Evolutionary conservation across 1,140 invertebrate genomes (phyloP).

Genomic region (Drosophila repleta): DNA sequence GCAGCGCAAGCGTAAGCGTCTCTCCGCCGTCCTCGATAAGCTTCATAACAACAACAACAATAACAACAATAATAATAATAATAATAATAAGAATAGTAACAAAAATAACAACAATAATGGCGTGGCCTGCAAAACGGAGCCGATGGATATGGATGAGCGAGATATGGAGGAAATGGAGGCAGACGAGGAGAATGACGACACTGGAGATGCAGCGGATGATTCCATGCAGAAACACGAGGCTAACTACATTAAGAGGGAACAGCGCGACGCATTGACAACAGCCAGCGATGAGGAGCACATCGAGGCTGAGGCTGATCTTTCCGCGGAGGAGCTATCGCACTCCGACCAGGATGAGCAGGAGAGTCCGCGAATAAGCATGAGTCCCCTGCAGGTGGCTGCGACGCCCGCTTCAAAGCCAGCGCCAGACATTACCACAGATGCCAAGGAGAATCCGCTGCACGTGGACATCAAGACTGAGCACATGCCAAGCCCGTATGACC

Average conservation of each 20-base stretch:
- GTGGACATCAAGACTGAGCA: slow-evolving; percentile 85
- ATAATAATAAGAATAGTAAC: slow-evolving; percentile 43
- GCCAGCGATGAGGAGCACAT: slow-evolving; percentile 65
- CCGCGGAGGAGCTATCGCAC: slow-evolving; percentile 72
- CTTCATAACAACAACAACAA: slow-evolving; percentile 85
- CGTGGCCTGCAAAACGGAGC: slow-evolving; percentile 67
- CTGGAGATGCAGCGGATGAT: slow-evolving; percentile 22
- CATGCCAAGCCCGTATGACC: slow-evolving; percentile 85
- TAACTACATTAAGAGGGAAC: slow-evolving; percentile 71
- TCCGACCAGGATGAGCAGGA: slow-evolving; percentile 69
- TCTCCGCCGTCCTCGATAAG: slow-evolving; percentile 90
- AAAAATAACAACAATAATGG: slow-evolving; percentile 47
- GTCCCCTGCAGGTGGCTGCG: slow-evolving; percentile 64
- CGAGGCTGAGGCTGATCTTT: slow-evolving; percentile 61
- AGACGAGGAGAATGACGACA: slow-evolving; percentile 42
- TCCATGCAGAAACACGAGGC: slow-evolving; percentile 57
- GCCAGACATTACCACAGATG: slow-evolving; percentile 27
- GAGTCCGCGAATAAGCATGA: slow-evolving; percentile 79
- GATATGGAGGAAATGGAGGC: slow-evolving; percentile 37
- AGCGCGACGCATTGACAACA: slow-evolving; percentile 29
- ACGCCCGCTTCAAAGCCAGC: slow-evolving; percentile 38
- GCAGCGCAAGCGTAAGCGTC: slow-evolving; percentile 89
- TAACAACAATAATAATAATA: slow-evolving; percentile 66
- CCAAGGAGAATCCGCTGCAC: slow-evolving; percentile 84
- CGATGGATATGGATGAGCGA: slow-evolving; percentile 81